Evolutionary conservation across 2,797 vertebrate species (phyloP), one percentile per base, ranked within the genome.

Genomic region (Enteromius thamalakanensis): DNA sequence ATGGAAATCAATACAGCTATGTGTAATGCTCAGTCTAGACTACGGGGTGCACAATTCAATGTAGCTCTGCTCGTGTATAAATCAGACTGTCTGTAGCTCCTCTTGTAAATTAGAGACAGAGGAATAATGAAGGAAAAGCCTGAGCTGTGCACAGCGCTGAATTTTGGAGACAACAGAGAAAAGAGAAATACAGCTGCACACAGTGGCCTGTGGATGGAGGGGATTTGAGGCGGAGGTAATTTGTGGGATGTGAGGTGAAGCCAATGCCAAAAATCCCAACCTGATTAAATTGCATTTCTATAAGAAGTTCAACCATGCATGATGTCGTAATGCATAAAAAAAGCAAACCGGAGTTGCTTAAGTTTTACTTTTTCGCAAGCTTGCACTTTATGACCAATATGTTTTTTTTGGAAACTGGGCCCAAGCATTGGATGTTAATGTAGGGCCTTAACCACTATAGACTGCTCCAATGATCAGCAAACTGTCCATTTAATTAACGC

Each of bases 1-100:
- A 80, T 83, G 65, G 53, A 69, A 86, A 83, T 83, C 81, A 81
- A 86, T 83, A 70, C 60, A 64, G 68, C 51, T 45, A 75, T 55
- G 40, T 74, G 40, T 37, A 58, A 55, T 74, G 76, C 40, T 64
- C 58, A 42, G 81, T 80, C 74, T 81, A 71, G 49, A 70, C 69
- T 69, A 47, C 9, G 37, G 68, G 19, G 69, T 58, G 70, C 79
- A 60, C 76, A 65, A 62, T 79, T 87, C 82, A 74, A 40, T 17
- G 58, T 68, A 45, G 58, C 40, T 47, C 64, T 58, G 12, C 32
- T 55, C 26, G 0, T 40, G 40, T 49, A 79, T 80, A 86, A 80
- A 86, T 86, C 85, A 74, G 23, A 79, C 68, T 72, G 29, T 79
- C 19, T 71, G 26, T 47, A 29, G 80, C 34, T 74, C 34, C 51